Base-by-base conservation (phyloP, 2,888 invertebrate species). In the Sesamia inferens region DNA sequence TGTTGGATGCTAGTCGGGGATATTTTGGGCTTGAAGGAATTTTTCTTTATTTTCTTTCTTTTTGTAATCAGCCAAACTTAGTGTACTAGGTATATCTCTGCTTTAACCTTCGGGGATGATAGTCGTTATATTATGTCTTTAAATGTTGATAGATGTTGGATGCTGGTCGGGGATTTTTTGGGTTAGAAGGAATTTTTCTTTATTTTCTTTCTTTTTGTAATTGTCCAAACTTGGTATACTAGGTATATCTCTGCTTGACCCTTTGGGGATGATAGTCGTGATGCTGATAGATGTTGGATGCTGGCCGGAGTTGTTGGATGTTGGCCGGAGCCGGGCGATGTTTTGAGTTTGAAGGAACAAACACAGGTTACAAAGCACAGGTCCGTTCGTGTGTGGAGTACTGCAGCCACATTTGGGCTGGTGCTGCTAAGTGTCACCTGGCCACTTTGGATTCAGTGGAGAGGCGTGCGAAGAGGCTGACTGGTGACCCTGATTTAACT, bases 261-360 rank as follows among this genome's bases (percentile, higher is more conserved):
- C 1, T 24, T 42, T 8, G 3, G 5, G 5, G 19, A 0, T 14
- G 8, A 24, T 0, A 22, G 2, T 19, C 5, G 19, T 62, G 0
- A 16, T 11, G n/a, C n/a, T 13, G n/a, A 39, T 39, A 92, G 90
- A 89, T 88, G 85, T 70, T 73, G 76, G 65, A 58, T 51, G 44
- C 67, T 76, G 84, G 79, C 65, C 82, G 80, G 79, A 83, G n/a
- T n/a, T 88, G 85, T 70, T 73, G 76, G 65, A 58, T 51, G 44
- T 63, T 76, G 84, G 79, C 65, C 82, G 80, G 79, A 83, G n/a
- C n/a, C n/a, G n/a, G n/a, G n/a, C n/a, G 81, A 79, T 81, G 71
- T 88, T 85, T 82, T 10, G 79, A 64, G 62, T 51, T 42, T 48
- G 11, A n/a, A n/a, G 11, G 22, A 14, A n/a, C n/a, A n/a, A n/a